Evolutionary conservation across 2,888 invertebrate genomes (phyloP).

Genomic region (Aethes cnicana): DNA sequence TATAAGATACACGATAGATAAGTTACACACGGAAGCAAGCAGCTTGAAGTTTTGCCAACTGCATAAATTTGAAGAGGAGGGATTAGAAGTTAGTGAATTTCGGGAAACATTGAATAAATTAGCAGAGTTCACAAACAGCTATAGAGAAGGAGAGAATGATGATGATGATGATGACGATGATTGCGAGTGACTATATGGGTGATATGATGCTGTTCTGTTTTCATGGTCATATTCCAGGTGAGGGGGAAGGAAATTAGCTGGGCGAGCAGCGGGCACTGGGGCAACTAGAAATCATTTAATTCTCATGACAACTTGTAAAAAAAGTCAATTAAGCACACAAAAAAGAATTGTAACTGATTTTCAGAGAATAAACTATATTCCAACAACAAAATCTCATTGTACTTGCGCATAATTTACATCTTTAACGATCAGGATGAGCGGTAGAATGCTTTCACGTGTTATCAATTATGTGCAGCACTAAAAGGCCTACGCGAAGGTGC

Average conservation of each 20-base stretch:
- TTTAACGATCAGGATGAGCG: constrained; percentile 71
- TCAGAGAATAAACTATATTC: constrained; percentile 75
- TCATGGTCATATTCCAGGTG: no score
- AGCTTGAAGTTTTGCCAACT: constrained; percentile 87
- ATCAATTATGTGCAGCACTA: no score
- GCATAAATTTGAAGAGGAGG: constrained; percentile 86
- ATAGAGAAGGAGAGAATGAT: no score
- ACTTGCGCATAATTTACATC: constrained; percentile 61
- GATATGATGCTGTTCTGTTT: no score
- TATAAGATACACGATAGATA: constrained; percentile 86
- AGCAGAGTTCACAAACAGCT: constrained; percentile 87
- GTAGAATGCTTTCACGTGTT: constrained; percentile 93
- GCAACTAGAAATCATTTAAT: no score
- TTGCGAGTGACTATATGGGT: no score
- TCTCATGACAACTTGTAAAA: not conserved
- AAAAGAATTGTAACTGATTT: constrained; percentile 72
- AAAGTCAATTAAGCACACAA: constrained; percentile 51
- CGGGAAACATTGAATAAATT: constrained; percentile 85
- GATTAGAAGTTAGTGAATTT: constrained; percentile 88
- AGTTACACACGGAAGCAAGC: constrained; percentile 86
- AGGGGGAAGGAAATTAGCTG: no score
- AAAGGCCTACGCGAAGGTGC: no score
- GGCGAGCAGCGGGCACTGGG: no score
- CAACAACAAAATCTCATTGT: constrained; percentile 67
- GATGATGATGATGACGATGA: no score